phyloP scores from a whole-genome alignment of 2,113 vertebrate species.

The Rhabdomys dilectus region DNA sequence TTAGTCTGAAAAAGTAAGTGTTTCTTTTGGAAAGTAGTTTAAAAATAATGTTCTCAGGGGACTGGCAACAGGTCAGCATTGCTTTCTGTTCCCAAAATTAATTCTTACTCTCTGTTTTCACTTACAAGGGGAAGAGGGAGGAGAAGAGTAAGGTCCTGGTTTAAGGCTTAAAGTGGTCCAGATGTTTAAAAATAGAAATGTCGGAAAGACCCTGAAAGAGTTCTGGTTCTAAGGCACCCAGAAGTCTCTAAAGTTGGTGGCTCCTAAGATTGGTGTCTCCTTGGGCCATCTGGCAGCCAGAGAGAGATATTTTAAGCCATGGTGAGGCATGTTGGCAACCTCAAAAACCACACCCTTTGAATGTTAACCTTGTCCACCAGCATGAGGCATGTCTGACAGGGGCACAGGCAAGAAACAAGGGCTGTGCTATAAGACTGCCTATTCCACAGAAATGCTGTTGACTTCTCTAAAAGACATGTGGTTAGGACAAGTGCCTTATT shows the following conservation, averaged over 20 bases:
- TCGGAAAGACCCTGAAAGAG: slow-evolving; percentile 33
- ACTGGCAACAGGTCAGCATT: slow-evolving; percentile 12
- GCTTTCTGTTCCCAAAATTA: slow-evolving; percentile 45
- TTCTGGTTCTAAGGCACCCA: neutral
- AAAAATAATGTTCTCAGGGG: slow-evolving; percentile 29
- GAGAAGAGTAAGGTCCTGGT: neutral
- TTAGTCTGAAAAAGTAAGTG: neutral
- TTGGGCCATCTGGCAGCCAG: slow-evolving; percentile 60
- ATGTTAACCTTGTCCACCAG: neutral
- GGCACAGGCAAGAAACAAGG: slow-evolving; percentile 11
- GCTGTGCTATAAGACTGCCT: neutral
- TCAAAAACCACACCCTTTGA: slow-evolving; percentile 75
- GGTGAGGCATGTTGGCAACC: slow-evolving; percentile 55
- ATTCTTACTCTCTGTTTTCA: slow-evolving; percentile 43
- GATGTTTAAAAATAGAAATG: slow-evolving; percentile 56
- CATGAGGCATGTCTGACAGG: neutral
- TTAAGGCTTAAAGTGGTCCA: neutral
- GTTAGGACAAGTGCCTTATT: slow-evolving; percentile 19
- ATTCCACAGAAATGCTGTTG: neutral
- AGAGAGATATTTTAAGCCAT: slow-evolving; percentile 73
- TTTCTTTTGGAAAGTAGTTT: slow-evolving; percentile 28
- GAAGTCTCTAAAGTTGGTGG: slow-evolving; percentile 29
- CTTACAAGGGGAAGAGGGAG: neutral
- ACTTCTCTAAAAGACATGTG: neutral
- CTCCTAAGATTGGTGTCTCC: slow-evolving; percentile 26